A percentile compares a stretch with the other conserved stretches of the same genome.
Evolutionary conservation across 2,888 invertebrate species (phyloP).

Genomic region (Cephus spinipes): DNA sequence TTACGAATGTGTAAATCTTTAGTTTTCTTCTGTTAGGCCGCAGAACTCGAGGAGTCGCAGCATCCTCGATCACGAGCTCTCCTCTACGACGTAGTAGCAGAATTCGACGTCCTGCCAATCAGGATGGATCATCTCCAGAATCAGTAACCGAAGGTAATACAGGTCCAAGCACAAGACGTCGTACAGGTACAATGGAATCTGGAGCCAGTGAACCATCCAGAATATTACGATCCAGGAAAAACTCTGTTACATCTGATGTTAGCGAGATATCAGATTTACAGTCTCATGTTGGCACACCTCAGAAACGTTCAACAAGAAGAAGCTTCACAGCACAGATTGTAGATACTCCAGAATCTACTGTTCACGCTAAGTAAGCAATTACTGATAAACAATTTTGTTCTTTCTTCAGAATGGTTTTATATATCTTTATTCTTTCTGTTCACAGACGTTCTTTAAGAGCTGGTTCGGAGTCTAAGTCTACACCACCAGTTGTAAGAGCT

Average conservation of each 20-base stretch:
- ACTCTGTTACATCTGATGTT: not conserved
- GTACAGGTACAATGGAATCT: not conserved
- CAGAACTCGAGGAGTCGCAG: not conserved
- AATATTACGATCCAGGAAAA: not conserved
- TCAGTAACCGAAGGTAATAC: not conserved
- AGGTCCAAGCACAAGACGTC: not conserved
- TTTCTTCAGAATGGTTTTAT: not conserved
- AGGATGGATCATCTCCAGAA: constrained; percentile 2
- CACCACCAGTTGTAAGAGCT: constrained; percentile 34
- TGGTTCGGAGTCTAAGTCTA: constrained; percentile 52
- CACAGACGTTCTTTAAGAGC: constrained; percentile 44
- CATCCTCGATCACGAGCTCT: not conserved
- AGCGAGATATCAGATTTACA: not conserved
- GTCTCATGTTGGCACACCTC: not conserved
- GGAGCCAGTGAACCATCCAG: not conserved
- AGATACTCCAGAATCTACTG: not conserved
- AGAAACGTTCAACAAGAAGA: not conserved
- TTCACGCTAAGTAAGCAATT: not conserved
- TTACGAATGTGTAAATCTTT: not conserved
- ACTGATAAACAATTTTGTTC: not conserved
- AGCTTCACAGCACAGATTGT: not conserved
- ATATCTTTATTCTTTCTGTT: not conserved
- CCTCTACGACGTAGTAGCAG: not conserved
- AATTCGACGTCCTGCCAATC: not conserved
- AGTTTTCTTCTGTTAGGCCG: not conserved